Percentiles rank a stretch among this genome's conserved stretches.
These are phyloP conservation scores for Ceratina calcarata DNA, from an alignment of 1,140 invertebrate species.

Conservation along the genomic window DNA sequence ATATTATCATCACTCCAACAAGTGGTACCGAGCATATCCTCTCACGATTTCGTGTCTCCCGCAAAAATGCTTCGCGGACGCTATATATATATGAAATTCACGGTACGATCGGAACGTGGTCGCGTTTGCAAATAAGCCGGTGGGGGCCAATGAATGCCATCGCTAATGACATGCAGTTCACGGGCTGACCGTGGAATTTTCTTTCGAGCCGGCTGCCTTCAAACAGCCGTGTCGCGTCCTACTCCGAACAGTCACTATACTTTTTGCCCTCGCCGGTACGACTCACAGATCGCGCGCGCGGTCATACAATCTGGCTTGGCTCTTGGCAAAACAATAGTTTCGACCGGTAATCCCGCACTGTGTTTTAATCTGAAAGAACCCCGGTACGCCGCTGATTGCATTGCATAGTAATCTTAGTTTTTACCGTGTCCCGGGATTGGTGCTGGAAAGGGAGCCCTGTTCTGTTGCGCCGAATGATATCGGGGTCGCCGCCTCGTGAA, in stretches of 20 bases:
- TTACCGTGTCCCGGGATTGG: slow-evolving; percentile 61
- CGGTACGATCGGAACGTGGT: background rate
- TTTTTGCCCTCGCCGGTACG: slow-evolving; percentile 32
- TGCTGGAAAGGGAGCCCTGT: slow-evolving; percentile 1
- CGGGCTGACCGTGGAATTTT: slow-evolving; percentile 24
- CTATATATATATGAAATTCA: slow-evolving; percentile 14
- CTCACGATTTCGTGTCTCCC: slow-evolving; percentile 7
- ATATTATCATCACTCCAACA: slow-evolving; percentile 26
- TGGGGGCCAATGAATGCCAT: background rate
- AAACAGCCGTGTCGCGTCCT: background rate
- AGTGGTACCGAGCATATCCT: slow-evolving; percentile 15
- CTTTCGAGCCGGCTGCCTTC: background rate
- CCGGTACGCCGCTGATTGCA: slow-evolving; percentile 62
- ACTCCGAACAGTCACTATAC: background rate
- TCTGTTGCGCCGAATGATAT: slow-evolving; percentile 47
- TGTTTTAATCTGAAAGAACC: slow-evolving; percentile 69
- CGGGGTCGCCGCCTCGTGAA: slow-evolving; percentile 53
- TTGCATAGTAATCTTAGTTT: slow-evolving; percentile 71
- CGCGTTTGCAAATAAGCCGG: background rate
- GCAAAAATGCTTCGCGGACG: slow-evolving; percentile 26
- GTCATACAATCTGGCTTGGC: slow-evolving; percentile 48
- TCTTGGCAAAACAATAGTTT: slow-evolving; percentile 61
- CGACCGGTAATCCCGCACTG: slow-evolving; percentile 49
- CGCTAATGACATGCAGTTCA: background rate
- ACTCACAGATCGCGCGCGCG: background rate